These are phyloP conservation scores for Trissonchulus latispiculum DNA, from an alignment of 2,888 invertebrate genomes.

Conservation along the genomic window DNA sequence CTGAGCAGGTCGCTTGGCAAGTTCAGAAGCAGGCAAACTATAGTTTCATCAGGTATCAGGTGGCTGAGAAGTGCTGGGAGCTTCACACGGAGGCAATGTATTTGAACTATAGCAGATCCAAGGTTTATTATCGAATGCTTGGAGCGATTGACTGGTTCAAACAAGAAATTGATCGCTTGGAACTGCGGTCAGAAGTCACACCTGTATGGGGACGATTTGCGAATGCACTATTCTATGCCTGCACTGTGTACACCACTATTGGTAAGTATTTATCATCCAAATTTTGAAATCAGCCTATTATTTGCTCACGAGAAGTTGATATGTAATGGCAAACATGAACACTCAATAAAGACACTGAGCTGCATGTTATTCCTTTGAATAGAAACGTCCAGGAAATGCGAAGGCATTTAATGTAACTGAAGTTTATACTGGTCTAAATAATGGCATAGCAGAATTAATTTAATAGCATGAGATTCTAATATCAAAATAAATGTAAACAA, in stretches of 20 bases:
- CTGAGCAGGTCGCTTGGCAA: not conserved
- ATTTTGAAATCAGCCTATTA: too few relatives aligned
- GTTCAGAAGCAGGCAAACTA: not conserved
- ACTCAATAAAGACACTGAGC: too few relatives aligned
- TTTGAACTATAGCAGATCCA: not conserved
- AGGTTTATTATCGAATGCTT: not conserved
- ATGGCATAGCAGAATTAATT: too few relatives aligned
- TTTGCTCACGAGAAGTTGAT: too few relatives aligned
- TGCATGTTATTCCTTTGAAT: too few relatives aligned
- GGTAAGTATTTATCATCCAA: too few relatives aligned
- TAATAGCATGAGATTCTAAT: too few relatives aligned
- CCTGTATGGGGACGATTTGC: constrained; percentile 29
- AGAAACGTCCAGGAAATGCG: too few relatives aligned
- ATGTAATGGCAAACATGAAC: too few relatives aligned
- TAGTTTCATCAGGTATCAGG: not conserved
- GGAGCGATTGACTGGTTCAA: not conserved
- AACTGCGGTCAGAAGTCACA: not conserved
- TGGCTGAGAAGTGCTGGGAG: not conserved
- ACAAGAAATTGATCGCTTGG: not conserved
- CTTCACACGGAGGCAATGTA: constrained; percentile 8
- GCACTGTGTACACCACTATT: constrained; percentile 49
- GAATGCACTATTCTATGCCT: constrained; percentile 48
- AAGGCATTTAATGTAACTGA: too few relatives aligned
- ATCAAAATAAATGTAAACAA: too few relatives aligned
- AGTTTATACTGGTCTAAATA: too few relatives aligned